phyloP scores from a whole-genome alignment of 2,797 vertebrate genomes.

The Rhodeus uyekii region DNA sequence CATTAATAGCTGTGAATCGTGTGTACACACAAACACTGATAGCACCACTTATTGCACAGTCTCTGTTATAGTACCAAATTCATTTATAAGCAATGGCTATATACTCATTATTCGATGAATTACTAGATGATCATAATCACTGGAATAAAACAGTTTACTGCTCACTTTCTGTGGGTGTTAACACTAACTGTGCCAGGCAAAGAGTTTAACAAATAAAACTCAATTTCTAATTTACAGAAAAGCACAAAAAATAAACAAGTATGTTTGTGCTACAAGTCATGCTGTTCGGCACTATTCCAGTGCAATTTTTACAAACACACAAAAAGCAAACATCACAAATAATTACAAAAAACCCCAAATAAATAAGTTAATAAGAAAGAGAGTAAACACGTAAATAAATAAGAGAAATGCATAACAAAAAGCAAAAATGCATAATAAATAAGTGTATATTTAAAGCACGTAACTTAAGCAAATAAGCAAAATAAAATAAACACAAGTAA shows the following conservation, averaged over 20 bases:
- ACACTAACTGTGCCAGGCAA: neutral
- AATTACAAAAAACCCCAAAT: neutral
- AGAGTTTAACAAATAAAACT: neutral
- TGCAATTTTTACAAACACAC: neutral
- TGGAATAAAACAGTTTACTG: neutral
- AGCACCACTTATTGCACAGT: neutral
- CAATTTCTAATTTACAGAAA: neutral
- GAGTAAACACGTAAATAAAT: neutral
- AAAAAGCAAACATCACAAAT: neutral
- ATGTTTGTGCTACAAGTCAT: neutral
- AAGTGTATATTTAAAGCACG: no score
- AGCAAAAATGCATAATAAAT: no score
- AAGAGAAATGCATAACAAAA: neutral
- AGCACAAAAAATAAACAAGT: no score
- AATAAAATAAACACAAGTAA: no score
- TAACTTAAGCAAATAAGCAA: neutral
- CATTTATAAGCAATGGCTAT: neutral
- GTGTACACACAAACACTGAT: conserved; percentile 1
- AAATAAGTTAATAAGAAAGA: neutral
- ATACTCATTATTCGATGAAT: neutral
- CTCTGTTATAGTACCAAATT: neutral
- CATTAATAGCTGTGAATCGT: conserved; percentile 12
- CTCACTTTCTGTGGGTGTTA: neutral
- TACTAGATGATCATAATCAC: neutral
- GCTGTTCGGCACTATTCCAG: no score